These are phyloP conservation scores for Netelia melanura DNA, from an alignment of 2,888 invertebrate genomes.

Conservation along the genomic window DNA sequence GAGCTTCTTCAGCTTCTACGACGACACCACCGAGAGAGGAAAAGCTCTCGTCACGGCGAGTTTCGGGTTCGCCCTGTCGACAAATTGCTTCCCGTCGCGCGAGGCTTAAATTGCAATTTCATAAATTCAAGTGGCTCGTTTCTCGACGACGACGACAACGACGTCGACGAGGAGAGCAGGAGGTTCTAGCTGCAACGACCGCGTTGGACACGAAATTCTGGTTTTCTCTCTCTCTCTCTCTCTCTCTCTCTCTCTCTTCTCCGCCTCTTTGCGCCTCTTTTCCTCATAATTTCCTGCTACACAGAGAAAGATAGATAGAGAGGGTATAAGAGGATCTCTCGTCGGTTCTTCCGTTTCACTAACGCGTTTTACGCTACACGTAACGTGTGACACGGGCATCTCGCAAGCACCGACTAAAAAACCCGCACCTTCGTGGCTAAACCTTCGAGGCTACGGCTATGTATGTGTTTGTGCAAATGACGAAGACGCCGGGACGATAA, in stretches of 20 bases:
- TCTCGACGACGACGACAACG: constrained; percentile 30
- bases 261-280: constrained; percentile 9
- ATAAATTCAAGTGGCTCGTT: constrained; percentile 76
- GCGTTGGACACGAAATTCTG: constrained; percentile 47
- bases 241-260: constrained; percentile 11
- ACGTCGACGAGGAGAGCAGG: constrained; percentile 15
- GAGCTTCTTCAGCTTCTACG: constrained; percentile 54
- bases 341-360: constrained; percentile 30
- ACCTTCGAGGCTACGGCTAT: background rate
- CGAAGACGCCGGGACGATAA: constrained; percentile 54
- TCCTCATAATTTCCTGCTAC: constrained; percentile 21
- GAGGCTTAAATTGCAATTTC: constrained; percentile 79
- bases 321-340: constrained; percentile 10
- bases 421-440: background rate
- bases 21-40: constrained; percentile 22
- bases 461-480: constrained; percentile 3
- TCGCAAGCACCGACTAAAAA: constrained; percentile 5
- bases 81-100: constrained; percentile 74
- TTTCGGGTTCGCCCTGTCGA: constrained; percentile 61
- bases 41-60: constrained; percentile 26
- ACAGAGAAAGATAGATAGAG: background rate
- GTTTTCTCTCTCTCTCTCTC: background rate
- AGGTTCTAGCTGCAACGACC: constrained; percentile 23
- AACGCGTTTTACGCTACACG: constrained; percentile 18
- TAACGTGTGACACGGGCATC: constrained; percentile 14